Percentiles rank a stretch among this genome's conserved stretches.
phyloP scores from a whole-genome alignment of 2,888 invertebrate species.

The Quadroppia sp. region DNA sequence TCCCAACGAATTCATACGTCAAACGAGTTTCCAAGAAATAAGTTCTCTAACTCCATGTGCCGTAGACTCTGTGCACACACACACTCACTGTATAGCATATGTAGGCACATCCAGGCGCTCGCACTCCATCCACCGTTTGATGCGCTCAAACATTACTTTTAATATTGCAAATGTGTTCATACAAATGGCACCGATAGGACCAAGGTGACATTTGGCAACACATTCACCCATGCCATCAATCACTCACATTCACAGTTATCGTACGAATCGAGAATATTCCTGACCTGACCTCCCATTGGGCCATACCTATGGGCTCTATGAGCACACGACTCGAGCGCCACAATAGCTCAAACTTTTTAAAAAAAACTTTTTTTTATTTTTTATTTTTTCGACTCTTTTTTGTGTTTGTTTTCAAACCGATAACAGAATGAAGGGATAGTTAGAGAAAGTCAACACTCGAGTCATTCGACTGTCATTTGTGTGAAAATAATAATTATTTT shows the following conservation, averaged over 20 bases:
- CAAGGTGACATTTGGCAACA: too few relatives aligned
- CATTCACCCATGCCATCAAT: not conserved
- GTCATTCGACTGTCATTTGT: not conserved
- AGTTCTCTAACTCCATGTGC: constrained; percentile 9
- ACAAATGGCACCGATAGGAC: too few relatives aligned
- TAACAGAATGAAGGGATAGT: not conserved
- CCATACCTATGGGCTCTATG: too few relatives aligned
- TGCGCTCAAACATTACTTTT: too few relatives aligned
- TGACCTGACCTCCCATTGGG: not conserved
- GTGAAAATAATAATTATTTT: not conserved
- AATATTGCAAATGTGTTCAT: too few relatives aligned
- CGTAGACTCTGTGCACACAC: too few relatives aligned
- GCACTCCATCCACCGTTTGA: too few relatives aligned
- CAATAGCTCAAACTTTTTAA: not conserved
- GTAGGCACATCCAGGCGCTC: too few relatives aligned
- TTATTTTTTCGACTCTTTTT: not conserved
- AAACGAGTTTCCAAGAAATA: constrained; percentile 30
- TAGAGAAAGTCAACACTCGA: not conserved
- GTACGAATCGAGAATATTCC: too few relatives aligned
- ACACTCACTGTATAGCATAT: too few relatives aligned
- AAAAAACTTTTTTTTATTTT: not conserved
- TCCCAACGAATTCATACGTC: constrained; percentile 30
- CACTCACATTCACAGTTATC: too few relatives aligned
- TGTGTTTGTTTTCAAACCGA: not conserved
- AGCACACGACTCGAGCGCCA: not conserved